A percentile compares a stretch with the other conserved stretches of the same genome.
Conservation (phyloP, 1,140 invertebrate genomes). For the Pygmarrhopalites habei region DNA sequence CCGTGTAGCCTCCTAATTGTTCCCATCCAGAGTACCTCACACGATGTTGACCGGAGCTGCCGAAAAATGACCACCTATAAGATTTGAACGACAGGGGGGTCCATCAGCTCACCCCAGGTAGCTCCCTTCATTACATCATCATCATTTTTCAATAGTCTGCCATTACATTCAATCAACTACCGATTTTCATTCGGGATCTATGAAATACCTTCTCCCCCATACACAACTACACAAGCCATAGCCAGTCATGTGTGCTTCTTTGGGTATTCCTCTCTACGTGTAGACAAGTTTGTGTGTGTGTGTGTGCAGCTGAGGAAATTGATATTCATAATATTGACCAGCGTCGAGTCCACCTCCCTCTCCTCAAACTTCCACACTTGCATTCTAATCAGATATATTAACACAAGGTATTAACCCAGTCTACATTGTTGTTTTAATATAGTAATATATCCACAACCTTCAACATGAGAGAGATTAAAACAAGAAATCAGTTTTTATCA, state of each 20-base stretch:
- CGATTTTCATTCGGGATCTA: not conserved
- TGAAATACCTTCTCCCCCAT: not conserved
- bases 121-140: conserved; percentile 5
- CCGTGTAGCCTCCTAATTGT: not conserved
- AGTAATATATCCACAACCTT: too few relatives aligned
- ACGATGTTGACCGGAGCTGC: conserved; percentile 11
- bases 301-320: not conserved
- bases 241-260: not conserved
- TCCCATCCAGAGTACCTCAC: not conserved
- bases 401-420: too few relatives aligned
- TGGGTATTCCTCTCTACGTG: not conserved
- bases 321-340: too few relatives aligned
- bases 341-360: too few relatives aligned
- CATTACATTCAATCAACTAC: conserved; percentile 1
- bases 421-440: too few relatives aligned
- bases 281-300: not conserved
- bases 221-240: not conserved
- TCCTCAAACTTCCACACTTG: too few relatives aligned
- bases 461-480: too few relatives aligned
- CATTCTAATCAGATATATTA: too few relatives aligned
- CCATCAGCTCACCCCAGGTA: conserved; percentile 2
- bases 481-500: too few relatives aligned
- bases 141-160: conserved; percentile 7
- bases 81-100: conserved; percentile 8
- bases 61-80: conserved; percentile 11